Percentiles rank a stretch among this genome's conserved stretches.
phyloP scores from a whole-genome alignment of 64 coral and sea anemone genomes.

The Montipora efflorescens region DNA sequence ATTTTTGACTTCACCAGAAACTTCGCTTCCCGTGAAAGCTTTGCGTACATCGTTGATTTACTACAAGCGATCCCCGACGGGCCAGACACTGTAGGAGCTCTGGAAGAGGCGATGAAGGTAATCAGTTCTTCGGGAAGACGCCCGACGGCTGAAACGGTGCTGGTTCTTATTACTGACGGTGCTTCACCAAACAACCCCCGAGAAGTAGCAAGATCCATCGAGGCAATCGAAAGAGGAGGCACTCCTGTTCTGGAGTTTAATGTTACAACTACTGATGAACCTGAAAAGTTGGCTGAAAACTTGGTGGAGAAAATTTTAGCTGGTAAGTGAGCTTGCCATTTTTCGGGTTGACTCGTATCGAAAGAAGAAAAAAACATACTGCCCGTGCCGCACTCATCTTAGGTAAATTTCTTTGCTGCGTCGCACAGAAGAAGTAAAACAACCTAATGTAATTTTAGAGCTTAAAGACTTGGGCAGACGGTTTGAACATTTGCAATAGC shows the following conservation, averaged over 20 bases:
- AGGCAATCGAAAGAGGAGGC: background rate
- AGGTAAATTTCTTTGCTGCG: no score
- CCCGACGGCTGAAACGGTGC: slow-evolving; percentile 18
- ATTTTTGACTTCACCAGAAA: slow-evolving; percentile 50
- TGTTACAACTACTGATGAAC: background rate
- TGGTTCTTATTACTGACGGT: slow-evolving; percentile 17
- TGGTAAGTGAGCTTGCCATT: background rate
- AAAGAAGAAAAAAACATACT: no score
- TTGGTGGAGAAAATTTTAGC: slow-evolving; percentile 23
- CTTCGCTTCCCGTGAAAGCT: slow-evolving; percentile 26
- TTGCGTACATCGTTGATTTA: slow-evolving; percentile 21
- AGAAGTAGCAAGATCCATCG: background rate
- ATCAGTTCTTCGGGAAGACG: slow-evolving; percentile 42
- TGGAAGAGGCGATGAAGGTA: slow-evolving; percentile 39
- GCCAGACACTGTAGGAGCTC: slow-evolving; percentile 5
- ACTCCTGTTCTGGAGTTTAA: slow-evolving; percentile 16
- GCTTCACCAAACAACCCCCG: background rate
- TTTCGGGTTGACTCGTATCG: background rate
- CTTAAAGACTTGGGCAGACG: no score
- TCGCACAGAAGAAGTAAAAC: no score
- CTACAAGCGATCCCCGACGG: background rate
- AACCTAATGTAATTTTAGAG: no score
- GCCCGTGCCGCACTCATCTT: no score
- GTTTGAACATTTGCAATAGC: no score
- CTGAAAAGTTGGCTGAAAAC: slow-evolving; percentile 6